Evolutionary conservation across 2,113 vertebrate genomes (phyloP).

Genomic region (Phyllostomus discolor): DNA sequence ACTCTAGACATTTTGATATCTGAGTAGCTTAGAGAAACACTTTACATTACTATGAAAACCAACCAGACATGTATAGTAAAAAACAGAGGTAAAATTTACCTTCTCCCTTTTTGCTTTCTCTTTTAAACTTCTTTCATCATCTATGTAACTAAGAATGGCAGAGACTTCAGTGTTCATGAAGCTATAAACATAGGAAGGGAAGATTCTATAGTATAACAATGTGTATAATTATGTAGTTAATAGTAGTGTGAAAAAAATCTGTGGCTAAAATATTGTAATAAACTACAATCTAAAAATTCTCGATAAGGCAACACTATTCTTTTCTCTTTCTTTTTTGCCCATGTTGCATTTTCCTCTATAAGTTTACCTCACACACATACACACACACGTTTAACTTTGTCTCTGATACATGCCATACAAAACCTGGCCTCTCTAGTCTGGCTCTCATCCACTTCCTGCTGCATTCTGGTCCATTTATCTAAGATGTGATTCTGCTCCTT

Average conservation of each 20-base stretch:
- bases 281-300: not conserved
- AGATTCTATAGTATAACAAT: not conserved
- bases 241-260: not conserved
- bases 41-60: constrained; percentile 6
- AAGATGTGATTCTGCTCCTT: not conserved
- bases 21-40: constrained; percentile 41
- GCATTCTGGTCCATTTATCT: not conserved
- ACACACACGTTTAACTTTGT: not conserved
- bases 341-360: not conserved
- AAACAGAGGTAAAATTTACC: not conserved
- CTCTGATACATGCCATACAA: not conserved
- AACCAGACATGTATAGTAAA: not conserved
- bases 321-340: not conserved
- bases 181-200: not conserved
- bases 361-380: not conserved
- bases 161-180: not conserved
- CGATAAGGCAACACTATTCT: not conserved
- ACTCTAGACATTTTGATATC: constrained; percentile 39
- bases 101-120: not conserved
- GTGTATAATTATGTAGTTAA: not conserved
- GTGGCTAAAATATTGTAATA: not conserved
- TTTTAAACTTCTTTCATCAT: not conserved
- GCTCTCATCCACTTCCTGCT: not conserved
- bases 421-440: not conserved
- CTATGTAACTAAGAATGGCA: not conserved